Conservation (phyloP, 2,797 vertebrate species). For the Brotula barbata region DNA sequence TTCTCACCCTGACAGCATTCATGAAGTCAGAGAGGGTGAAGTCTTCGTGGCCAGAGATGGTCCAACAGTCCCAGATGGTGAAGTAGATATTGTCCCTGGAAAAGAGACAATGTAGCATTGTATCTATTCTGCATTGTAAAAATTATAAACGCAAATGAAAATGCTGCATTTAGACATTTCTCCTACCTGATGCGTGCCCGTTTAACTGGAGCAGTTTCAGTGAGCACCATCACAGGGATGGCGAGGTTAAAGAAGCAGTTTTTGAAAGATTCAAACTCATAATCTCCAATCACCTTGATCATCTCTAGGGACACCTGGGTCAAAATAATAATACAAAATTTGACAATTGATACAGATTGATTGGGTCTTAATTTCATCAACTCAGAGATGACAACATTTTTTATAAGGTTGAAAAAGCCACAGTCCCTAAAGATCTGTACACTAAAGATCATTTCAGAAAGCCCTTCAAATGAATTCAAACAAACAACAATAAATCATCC, state of each 20-base stretch:
- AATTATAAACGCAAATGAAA: background rate
- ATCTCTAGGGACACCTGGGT: conserved; percentile 92
- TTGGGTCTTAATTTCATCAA: background rate
- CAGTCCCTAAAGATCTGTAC: background rate
- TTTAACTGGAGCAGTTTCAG: conserved; percentile 90
- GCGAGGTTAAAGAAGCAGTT: conserved; percentile 99
- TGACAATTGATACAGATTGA: background rate
- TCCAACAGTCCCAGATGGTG: conserved; percentile 99
- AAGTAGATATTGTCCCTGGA: conserved; percentile 92
- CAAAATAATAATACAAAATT: conserved; percentile 1
- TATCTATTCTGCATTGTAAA: conserved; percentile 5
- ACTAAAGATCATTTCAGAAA: background rate
- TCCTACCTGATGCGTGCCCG: conserved; percentile 89
- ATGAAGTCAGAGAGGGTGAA: conserved; percentile 97
- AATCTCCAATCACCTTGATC: conserved; percentile 89
- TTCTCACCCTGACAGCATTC: conserved; percentile 90
- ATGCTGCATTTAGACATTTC: background rate
- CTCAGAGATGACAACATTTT: background rate
- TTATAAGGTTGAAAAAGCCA: no score
- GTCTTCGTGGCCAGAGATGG: conserved; percentile 90
- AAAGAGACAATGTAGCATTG: conserved; percentile 1
- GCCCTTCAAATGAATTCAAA: no score
- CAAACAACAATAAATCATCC: no score
- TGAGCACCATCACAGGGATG: conserved; percentile 93
- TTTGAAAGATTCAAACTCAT: conserved; percentile 88